A percentile compares a stretch with the other conserved stretches of the same genome.
Conservation (phyloP, 2,888 invertebrate genomes). For the Nebria salina region DNA sequence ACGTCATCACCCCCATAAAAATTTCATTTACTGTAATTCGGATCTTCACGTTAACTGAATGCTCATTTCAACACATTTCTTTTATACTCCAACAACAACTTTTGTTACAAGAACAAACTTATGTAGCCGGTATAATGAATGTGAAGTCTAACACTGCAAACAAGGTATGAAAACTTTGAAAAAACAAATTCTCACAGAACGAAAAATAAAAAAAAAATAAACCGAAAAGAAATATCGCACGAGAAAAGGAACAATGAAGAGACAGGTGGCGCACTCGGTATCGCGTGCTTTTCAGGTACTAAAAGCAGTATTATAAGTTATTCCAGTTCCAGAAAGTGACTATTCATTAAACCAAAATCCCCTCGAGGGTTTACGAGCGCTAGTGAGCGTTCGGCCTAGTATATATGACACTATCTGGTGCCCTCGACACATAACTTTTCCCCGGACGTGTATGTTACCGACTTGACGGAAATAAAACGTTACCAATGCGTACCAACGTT, state of each 20-base stretch:
- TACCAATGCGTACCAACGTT: slow-evolving; percentile 29
- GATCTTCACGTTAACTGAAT: background rate
- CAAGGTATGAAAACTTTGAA: background rate
- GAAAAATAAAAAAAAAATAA: background rate
- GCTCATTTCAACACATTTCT: background rate
- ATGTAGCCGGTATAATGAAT: background rate
- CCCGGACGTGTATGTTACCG: slow-evolving; percentile 26
- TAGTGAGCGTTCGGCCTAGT: background rate
- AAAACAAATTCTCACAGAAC: background rate
- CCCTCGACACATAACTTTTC: slow-evolving; percentile 22
- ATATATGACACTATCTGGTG: slow-evolving; percentile 19
- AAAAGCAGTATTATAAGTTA: slow-evolving; percentile 24
- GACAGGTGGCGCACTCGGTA: too few species aligned
- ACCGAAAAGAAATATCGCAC: background rate
- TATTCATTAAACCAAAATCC: slow-evolving; percentile 45
- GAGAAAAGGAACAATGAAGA: background rate
- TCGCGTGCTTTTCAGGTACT: background rate
- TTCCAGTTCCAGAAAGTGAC: slow-evolving; percentile 44
- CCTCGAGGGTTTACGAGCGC: slow-evolving; percentile 38
- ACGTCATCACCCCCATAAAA: background rate
- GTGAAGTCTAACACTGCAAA: background rate
- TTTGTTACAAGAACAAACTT: background rate
- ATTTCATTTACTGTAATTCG: background rate
- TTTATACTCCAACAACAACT: background rate
- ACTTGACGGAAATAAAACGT: slow-evolving; percentile 29